Evolutionary conservation across 2,797 vertebrate species (phyloP), one percentile per base, ranked within the genome.

Genomic region (Scolopax rusticola): DNA sequence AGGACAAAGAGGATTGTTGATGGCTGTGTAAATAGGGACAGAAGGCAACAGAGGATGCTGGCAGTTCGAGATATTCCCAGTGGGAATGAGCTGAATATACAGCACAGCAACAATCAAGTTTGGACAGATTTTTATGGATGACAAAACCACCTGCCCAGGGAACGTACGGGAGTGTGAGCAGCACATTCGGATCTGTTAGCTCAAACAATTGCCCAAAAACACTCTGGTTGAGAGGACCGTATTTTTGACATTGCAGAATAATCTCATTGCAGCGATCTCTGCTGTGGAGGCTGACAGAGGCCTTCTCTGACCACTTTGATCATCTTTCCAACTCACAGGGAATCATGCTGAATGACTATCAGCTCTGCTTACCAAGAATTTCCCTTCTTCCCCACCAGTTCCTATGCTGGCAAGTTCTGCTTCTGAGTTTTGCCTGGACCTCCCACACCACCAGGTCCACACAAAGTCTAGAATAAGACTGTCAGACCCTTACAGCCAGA

Each of bases 271-370:
- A 48, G n/a, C 6, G 24, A 76, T 64, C 56, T 74, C 63, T 79
- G 59, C 51, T 70, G 33, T 43, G 36, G 54, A 84, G 24, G 28
- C 74, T 77, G 32, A 56, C 48, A 85, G 56, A 89, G 47, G 25
- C 50, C 33, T 93, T 57, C 65, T 84, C 51, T 15, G 11, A 59
- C 11, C 41, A 36, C n/a, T 76, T 40, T 16, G 24, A 81, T 40
- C 18, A 20, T n/a, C 73, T 64, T 75, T 68, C 41, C 50, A 65
- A 61, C 16, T 50, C 0, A 0, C 25, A 38, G 21, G 36, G 33
- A 56, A 71, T 41, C 2, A 0, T 0, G 0, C n/a, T 50, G 47
- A 36, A 45, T 51, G 28, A 78, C 27, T 9, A 14, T 7, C 16
- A 82, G 32, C 21, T 64, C 57, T 71, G 53, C 45, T 53, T 20